Evolutionary conservation across 2,888 invertebrate genomes (phyloP).

Genomic region (Tetragnatha montana): DNA sequence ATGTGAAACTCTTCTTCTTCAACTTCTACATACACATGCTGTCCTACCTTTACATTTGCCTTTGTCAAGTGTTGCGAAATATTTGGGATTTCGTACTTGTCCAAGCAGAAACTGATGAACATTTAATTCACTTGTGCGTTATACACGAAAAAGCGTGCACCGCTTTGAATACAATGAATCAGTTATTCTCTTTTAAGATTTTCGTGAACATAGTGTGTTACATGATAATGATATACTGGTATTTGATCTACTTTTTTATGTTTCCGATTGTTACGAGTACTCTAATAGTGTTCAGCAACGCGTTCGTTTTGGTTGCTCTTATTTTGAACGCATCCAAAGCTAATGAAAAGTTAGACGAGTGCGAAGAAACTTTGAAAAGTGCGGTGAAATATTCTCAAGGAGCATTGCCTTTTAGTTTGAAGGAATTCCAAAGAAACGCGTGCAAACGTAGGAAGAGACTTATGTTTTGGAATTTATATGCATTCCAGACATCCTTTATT

Average conservation of each 20-base stretch:
- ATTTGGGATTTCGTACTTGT: neutral
- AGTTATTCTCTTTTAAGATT: neutral
- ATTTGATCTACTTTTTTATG: neutral
- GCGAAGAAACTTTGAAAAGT: neutral
- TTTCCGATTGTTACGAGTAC: neutral
- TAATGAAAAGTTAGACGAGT: neutral
- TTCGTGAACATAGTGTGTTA: too few relatives aligned
- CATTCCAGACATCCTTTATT: neutral
- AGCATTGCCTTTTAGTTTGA: neutral
- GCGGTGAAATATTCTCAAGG: neutral
- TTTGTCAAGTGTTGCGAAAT: too few relatives aligned
- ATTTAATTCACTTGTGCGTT: neutral
- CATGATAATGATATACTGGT: neutral
- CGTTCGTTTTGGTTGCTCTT: neutral
- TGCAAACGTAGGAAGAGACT: neutral
- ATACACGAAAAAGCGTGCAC: neutral
- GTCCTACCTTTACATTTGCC: too few relatives aligned
- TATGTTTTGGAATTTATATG: neutral
- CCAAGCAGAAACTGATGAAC: neutral
- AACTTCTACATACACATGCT: too few relatives aligned
- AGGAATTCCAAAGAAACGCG: neutral
- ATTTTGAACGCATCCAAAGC: neutral
- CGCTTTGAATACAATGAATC: neutral
- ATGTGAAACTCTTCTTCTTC: too few relatives aligned
- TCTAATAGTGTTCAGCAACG: neutral